phyloP scores from a whole-genome alignment of 2,888 invertebrate species.

The Eucriotettix oculatus region DNA sequence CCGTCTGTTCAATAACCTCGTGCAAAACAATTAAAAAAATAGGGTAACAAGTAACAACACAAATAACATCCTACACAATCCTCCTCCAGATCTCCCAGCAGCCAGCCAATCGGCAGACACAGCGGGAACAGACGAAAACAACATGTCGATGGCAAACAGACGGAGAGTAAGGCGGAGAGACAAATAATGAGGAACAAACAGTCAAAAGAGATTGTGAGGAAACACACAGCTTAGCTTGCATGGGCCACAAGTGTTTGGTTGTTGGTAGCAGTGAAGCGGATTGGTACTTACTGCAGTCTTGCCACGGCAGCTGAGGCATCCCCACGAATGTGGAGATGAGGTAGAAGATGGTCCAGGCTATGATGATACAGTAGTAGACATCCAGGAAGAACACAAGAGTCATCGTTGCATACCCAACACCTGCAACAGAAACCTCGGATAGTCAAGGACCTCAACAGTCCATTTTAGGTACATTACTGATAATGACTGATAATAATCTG shows the following conservation, averaged over 20 bases:
- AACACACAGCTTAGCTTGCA: too few relatives aligned
- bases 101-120: too few relatives aligned
- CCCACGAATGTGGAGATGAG: slow-evolving; percentile 39
- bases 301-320: slow-evolving; percentile 45
- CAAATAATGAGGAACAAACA: not conserved
- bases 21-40: not conserved
- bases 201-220: too few relatives aligned
- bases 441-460: too few relatives aligned
- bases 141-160: too few relatives aligned
- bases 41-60: not conserved
- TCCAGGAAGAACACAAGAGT: slow-evolving; percentile 60
- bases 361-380: slow-evolving; percentile 60
- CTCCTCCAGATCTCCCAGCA: too few relatives aligned
- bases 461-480: too few relatives aligned
- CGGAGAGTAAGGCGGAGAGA: not conserved
- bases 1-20: too few relatives aligned
- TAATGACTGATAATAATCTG: too few relatives aligned
- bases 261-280: not conserved
- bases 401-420: slow-evolving; percentile 60
- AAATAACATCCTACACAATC: too few relatives aligned
- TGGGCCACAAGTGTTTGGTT: not conserved
- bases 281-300: slow-evolving; percentile 34
- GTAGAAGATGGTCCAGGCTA: slow-evolving; percentile 58
- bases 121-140: too few relatives aligned
- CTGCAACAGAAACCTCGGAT: slow-evolving; percentile 21